These are phyloP conservation scores for Gerris lacustris DNA, from an alignment of 2,888 invertebrate species.

Conservation along the genomic window DNA sequence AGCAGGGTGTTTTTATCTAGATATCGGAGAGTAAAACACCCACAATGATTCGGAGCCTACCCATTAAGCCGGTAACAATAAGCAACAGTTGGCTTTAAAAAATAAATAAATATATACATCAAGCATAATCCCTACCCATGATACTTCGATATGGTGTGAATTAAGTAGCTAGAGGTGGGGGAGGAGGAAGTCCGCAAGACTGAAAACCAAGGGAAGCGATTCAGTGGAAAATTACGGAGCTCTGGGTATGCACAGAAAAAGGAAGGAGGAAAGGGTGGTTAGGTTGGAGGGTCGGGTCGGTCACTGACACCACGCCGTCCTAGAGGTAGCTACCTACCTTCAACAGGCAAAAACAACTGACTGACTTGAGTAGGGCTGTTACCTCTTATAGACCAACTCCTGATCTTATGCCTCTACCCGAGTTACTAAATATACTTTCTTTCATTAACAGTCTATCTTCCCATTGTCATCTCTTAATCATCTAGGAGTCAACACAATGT, in stretches of 20 bases:
- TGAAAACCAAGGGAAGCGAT: neutral
- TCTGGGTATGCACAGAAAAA: neutral
- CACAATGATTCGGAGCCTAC: no score
- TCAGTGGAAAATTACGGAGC: neutral
- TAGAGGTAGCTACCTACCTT: neutral
- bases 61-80: no score
- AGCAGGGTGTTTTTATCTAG: no score
- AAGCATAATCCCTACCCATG: neutral
- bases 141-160: neutral
- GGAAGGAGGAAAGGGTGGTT: neutral
- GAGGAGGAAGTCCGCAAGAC: conserved; percentile 2
- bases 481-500: no score
- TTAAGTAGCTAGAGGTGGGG: neutral
- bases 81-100: no score
- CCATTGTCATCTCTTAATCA: no score
- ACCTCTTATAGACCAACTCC: neutral
- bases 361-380: neutral
- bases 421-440: no score
- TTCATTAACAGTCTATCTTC: no score
- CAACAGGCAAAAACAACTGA: neutral
- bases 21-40: no score
- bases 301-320: neutral
- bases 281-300: neutral
- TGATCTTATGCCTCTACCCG: no score
- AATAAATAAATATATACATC: neutral